A percentile compares a stretch with the other conserved stretches of the same genome.
Conservation (phyloP, 2,888 invertebrate species). For the Clanis bilineata region DNA sequence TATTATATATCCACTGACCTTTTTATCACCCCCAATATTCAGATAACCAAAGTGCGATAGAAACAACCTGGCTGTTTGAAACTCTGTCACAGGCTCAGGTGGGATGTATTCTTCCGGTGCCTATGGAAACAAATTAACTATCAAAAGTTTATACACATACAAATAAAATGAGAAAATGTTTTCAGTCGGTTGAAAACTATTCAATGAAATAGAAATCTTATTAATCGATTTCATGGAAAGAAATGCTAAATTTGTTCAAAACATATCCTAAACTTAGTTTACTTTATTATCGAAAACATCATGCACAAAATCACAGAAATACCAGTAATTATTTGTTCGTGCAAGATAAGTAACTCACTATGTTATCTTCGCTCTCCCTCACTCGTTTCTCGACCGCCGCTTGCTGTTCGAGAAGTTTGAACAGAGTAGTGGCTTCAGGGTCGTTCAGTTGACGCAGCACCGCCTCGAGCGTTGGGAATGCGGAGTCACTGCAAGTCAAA, state of each 20-base stretch:
- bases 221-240: no score
- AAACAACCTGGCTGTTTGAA: constrained; percentile 97
- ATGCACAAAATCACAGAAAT: no score
- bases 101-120: constrained; percentile 88
- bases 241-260: no score
- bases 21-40: constrained; percentile 80
- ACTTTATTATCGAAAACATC: no score
- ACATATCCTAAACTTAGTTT: no score
- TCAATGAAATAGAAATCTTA: no score
- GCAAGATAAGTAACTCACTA: constrained; percentile 43
- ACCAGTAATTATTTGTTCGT: no score
- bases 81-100: constrained; percentile 93
- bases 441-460: constrained; percentile 84
- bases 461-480: constrained; percentile 93
- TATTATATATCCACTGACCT: constrained; percentile 48
- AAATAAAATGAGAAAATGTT: no score
- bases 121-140: constrained; percentile 39
- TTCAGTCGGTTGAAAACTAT: no score
- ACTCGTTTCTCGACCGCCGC: constrained; percentile 82
- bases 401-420: constrained; percentile 88
- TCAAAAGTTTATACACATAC: no score
- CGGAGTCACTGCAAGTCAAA: constrained; percentile 86
- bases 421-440: constrained; percentile 84
- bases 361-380: constrained; percentile 67
- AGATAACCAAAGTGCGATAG: constrained; percentile 97